A percentile compares a stretch with the other conserved stretches of the same genome.
These are phyloP conservation scores for Drosophila kokeensis DNA, from an alignment of 2,888 invertebrate genomes.

Conservation along the genomic window DNA sequence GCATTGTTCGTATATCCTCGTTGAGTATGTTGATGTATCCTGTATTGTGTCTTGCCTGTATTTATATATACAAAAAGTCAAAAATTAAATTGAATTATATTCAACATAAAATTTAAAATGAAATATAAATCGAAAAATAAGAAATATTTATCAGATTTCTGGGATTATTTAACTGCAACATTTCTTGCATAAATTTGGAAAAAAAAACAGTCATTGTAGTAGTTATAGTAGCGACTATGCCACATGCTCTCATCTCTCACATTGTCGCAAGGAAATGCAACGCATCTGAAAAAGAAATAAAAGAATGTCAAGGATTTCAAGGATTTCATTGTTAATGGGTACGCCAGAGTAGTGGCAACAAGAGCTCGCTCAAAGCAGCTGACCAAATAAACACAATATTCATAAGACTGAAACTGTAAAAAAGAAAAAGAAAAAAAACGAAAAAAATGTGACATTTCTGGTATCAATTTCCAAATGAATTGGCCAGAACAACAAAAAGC, in stretches of 20 bases:
- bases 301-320: background rate
- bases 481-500: slow-evolving; percentile 15
- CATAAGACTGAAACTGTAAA: slow-evolving; percentile 4
- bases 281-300: background rate
- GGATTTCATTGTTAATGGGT: background rate
- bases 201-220: background rate
- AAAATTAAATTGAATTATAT: no score
- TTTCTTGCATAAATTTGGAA: no score
- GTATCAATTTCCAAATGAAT: slow-evolving; percentile 41
- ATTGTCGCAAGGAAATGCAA: no score
- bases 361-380: slow-evolving; percentile 15
- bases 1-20: slow-evolving; percentile 78
- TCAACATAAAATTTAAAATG: no score
- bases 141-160: no score
- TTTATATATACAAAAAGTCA: background rate
- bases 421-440: background rate
- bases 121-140: no score
- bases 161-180: no score
- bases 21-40: slow-evolving; percentile 66
- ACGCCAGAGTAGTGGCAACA: background rate
- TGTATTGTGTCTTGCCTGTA: slow-evolving; percentile 8
- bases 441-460: slow-evolving; percentile 22
- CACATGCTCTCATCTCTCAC: accelerated
- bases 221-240: background rate
- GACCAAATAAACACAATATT: slow-evolving; percentile 23